Evolutionary conservation across 1,140 invertebrate species (phyloP).

Genomic region (Zaprionus capensis): DNA sequence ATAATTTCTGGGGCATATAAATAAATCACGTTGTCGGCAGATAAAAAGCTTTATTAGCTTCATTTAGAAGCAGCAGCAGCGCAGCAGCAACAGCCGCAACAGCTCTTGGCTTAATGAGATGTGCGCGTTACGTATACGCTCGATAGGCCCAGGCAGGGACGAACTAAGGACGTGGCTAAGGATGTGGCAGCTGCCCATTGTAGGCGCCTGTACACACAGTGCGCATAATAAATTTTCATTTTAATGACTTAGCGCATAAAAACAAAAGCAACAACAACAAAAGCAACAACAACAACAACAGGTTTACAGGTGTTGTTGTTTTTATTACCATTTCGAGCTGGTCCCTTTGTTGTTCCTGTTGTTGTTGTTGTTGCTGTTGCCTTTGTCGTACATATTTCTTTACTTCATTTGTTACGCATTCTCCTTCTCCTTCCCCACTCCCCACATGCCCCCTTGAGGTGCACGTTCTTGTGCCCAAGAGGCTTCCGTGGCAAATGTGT

Average conservation of each 20-base stretch:
- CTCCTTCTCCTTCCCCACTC: not conserved
- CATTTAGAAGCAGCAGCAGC: constrained; percentile 59
- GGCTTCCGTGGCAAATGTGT: constrained; percentile 68
- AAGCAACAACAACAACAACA: constrained; percentile 33
- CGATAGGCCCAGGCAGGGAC: constrained; percentile 43
- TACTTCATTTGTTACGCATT: constrained; percentile 79
- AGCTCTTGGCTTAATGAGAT: constrained; percentile 71
- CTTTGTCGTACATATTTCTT: constrained; percentile 58
- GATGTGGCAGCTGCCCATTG: constrained; percentile 12
- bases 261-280: constrained; percentile 60
- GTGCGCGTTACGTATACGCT: constrained; percentile 66
- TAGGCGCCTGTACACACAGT: constrained; percentile 35
- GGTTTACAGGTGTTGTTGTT: constrained; percentile 70
- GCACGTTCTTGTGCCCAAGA: constrained; percentile 48
- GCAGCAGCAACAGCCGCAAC: constrained; percentile 16
- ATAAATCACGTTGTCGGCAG: constrained; percentile 77
- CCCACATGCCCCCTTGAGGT: not conserved
- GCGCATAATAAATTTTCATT: constrained; percentile 82
- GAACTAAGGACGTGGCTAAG: not conserved
- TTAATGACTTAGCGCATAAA: constrained; percentile 82
- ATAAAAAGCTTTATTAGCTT: constrained; percentile 81
- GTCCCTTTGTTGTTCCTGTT: not conserved
- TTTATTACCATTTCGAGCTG: constrained; percentile 61
- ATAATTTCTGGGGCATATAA: constrained; percentile 69
- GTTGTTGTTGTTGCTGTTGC: constrained; percentile 34